Base-by-base conservation (phyloP, 2,113 vertebrate genomes). In the Etheostoma spectabile region DNA sequence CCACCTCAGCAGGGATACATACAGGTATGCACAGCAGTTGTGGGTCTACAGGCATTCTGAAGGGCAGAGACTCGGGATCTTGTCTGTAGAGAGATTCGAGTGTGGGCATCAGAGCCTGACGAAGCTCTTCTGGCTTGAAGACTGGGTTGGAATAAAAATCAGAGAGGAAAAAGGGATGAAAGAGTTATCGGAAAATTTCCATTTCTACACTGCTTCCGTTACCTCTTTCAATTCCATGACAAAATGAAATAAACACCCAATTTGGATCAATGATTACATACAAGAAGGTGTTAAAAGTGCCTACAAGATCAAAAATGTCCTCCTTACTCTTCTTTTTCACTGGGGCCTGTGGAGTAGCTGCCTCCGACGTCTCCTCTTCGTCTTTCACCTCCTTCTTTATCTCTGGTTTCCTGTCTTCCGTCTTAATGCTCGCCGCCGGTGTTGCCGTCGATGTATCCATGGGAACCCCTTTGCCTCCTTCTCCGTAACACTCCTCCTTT, bases 51-150 rank as follows among this genome's bases (percentile, higher is more conserved):
- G 98, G 98, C 80, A 99, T 98, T 70, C 98, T 96, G 93, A 99
- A 99, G 19, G 98, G 98, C 89, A 99, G 96, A 79, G 98, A 99
- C 92, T 99, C 98, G 0, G 98, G 98, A 86, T 99, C 98, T 93
- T 99, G 98, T 74, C 98, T 96, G 88, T 99, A 99, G 90, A 99
- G 96, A 89, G 98, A 97, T 93, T 99, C 98, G 74, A 99, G 95
- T 0, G 98, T 99, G 84, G 98, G 97, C 98, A 99, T 99, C 87
- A 99, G 93, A 0, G 98, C 96, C 95, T 99, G 98, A 19, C 98
- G 95, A 89, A 99, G 93, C 91, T 99, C 98, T 89, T 99, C 98
- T 22, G 98, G 98, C 86, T 99, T 99, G 87, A 99, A 99, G 91
- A 98, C 98, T 99, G 89, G 13, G 6, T 70, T 27, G 42, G 86